Evolutionary conservation across 2,888 invertebrate species (phyloP).

Genomic region (Helleia helle): DNA sequence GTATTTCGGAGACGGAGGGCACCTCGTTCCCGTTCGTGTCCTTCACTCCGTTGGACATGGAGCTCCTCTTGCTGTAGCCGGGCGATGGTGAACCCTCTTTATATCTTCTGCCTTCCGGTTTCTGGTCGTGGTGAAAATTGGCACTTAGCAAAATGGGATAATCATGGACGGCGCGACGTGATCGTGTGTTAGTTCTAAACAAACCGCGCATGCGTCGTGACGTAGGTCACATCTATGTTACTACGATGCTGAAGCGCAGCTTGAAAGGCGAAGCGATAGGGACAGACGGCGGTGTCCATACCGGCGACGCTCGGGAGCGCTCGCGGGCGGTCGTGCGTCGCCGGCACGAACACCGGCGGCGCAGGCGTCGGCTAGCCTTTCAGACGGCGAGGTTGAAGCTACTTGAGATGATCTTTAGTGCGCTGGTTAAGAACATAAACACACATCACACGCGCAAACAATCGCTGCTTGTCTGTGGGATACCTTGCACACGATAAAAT

Average conservation of each 20-base stretch:
- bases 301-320: neutral
- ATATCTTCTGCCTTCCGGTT: slow-evolving; percentile 59
- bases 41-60: slow-evolving; percentile 58
- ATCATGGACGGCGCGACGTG: slow-evolving; percentile 40
- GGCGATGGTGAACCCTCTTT: slow-evolving; percentile 52
- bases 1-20: slow-evolving; percentile 73
- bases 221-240: slow-evolving; percentile 20
- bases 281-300: slow-evolving; percentile 3
- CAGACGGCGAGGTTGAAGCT: slow-evolving; percentile 31
- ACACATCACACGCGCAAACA: slow-evolving; percentile 60
- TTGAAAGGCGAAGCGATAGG: slow-evolving; percentile 18
- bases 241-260: slow-evolving; percentile 25
- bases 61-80: slow-evolving; percentile 50
- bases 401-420: slow-evolving; percentile 32
- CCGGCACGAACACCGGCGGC: neutral
- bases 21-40: slow-evolving; percentile 76
- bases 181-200: slow-evolving; percentile 65
- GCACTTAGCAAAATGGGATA: slow-evolving; percentile 35
- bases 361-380: slow-evolving; percentile 19
- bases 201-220: slow-evolving; percentile 37
- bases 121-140: slow-evolving; percentile 50
- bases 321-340: neutral
- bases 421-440: slow-evolving; percentile 57
- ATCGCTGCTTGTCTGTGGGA: slow-evolving; percentile 52
- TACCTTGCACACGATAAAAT: no score